Conservation (phyloP, 2,113 vertebrate genomes). For the Synchiropus splendidus region DNA sequence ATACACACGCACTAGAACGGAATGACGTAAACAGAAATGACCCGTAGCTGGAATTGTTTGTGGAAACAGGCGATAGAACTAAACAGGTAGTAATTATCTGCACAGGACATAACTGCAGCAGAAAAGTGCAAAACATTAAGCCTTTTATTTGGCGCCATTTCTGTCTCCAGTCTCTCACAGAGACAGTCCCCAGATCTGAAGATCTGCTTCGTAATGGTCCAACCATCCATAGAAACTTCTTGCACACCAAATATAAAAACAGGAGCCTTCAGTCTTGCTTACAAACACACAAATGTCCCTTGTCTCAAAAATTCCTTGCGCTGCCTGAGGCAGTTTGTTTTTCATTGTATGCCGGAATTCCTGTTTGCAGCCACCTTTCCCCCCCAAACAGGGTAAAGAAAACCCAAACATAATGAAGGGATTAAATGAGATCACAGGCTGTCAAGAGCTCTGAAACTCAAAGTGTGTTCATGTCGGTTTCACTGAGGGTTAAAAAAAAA, state of each 20-base stretch:
- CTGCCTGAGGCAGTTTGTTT: constrained; percentile 55
- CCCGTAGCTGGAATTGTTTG: constrained; percentile 13
- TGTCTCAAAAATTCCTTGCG: constrained; percentile 34
- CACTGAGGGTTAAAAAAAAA: constrained; percentile 11
- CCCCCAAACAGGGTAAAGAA: constrained; percentile 44
- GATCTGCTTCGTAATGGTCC: no score
- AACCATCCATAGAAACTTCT: no score
- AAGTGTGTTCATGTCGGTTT: constrained; percentile 20
- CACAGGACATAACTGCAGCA: constrained; percentile 5
- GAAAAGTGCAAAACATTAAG: constrained; percentile 7
- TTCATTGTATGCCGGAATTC: constrained; percentile 63
- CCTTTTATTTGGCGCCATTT: constrained; percentile 6
- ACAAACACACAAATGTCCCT: constrained; percentile 27
- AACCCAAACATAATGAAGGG: constrained; percentile 62
- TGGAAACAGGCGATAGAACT: constrained; percentile 11
- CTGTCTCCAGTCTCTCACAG: constrained; percentile 27
- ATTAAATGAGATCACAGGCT: constrained; percentile 58
- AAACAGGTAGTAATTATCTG: constrained; percentile 1
- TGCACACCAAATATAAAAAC: no score
- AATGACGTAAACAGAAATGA: constrained; percentile 9
- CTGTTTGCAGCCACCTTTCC: constrained; percentile 64
- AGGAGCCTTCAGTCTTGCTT: background rate
- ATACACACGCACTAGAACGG: constrained; percentile 15
- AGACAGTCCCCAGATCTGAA: constrained; percentile 1
- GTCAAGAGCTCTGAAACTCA: constrained; percentile 42